phyloP scores from a whole-genome alignment of 1,140 invertebrate genomes.

The Manduca sexta region DNA sequence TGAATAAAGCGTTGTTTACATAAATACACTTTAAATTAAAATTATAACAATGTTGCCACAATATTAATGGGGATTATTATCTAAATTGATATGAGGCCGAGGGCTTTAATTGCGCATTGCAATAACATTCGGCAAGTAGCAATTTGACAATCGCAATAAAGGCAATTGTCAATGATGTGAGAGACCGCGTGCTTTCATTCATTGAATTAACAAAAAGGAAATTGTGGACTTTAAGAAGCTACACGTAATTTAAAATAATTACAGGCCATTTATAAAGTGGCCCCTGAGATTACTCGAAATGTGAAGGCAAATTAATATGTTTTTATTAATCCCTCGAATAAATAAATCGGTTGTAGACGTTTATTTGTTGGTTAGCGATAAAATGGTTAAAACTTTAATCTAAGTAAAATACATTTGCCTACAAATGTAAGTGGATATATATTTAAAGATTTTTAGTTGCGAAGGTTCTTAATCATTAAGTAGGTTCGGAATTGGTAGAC shows the following conservation, averaged over 20 bases:
- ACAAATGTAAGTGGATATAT: too few species aligned
- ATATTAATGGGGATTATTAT: constrained; percentile 12
- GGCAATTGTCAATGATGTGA: constrained; percentile 13
- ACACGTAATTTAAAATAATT: constrained; percentile 29
- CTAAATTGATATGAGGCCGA: constrained; percentile 26
- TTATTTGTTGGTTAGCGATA: neutral
- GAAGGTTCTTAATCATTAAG: too few species aligned
- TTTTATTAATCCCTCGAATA: too few species aligned
- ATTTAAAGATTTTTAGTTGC: too few species aligned
- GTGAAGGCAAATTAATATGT: too few species aligned
- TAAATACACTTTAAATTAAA: too few species aligned
- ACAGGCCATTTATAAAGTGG: constrained; percentile 19
- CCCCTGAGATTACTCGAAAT: neutral
- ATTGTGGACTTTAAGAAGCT: constrained; percentile 6
- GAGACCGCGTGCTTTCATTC: constrained; percentile 21
- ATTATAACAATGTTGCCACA: neutral
- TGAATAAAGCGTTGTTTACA: too few species aligned
- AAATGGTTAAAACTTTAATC: too few species aligned
- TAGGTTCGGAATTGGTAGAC: too few species aligned
- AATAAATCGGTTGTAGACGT: neutral
- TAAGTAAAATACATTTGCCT: too few species aligned
- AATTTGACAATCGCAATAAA: constrained; percentile 29
- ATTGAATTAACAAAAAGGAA: constrained; percentile 20
- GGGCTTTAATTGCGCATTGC: constrained; percentile 17
- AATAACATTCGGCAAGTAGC: constrained; percentile 24